Conservation (phyloP, 2,888 invertebrate genomes). For the Hypsopygia costalis region DNA sequence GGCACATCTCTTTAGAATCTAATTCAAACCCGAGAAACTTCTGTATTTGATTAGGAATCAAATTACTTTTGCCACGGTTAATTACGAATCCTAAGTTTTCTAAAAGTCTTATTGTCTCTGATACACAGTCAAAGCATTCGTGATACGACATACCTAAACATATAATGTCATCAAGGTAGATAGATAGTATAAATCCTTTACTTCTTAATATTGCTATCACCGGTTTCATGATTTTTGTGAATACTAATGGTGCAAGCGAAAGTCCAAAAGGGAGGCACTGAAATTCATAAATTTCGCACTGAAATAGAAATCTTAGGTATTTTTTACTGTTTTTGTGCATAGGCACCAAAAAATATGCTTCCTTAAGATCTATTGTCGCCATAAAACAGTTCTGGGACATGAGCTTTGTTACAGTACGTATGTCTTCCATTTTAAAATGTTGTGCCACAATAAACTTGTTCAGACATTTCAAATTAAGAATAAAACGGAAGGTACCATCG, state of each 20-base stretch:
- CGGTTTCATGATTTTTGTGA: neutral
- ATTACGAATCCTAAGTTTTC: neutral
- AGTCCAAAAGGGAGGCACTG: neutral
- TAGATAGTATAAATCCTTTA: neutral
- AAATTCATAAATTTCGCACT: neutral
- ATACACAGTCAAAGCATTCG: neutral
- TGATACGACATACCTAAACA: neutral
- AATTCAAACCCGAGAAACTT: neutral
- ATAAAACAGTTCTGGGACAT: neutral
- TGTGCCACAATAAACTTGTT: constrained; percentile 2
- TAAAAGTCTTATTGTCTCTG: neutral
- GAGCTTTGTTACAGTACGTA: neutral
- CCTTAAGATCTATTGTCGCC: neutral
- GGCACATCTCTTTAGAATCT: neutral
- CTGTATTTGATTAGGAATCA: neutral
- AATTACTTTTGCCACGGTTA: neutral
- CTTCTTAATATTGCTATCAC: neutral
- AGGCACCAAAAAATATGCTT: constrained; percentile 1
- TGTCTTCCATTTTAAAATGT: constrained; percentile 7
- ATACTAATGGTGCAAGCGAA: neutral
- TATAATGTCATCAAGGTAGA: neutral
- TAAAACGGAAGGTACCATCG: constrained; percentile 1
- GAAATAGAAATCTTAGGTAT: neutral
- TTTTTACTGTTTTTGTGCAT: constrained; percentile 4
- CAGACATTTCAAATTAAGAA: neutral